Evolutionary conservation across 2,888 invertebrate genomes (phyloP).

Genomic region (Acanthosoma haemorrhoidale): DNA sequence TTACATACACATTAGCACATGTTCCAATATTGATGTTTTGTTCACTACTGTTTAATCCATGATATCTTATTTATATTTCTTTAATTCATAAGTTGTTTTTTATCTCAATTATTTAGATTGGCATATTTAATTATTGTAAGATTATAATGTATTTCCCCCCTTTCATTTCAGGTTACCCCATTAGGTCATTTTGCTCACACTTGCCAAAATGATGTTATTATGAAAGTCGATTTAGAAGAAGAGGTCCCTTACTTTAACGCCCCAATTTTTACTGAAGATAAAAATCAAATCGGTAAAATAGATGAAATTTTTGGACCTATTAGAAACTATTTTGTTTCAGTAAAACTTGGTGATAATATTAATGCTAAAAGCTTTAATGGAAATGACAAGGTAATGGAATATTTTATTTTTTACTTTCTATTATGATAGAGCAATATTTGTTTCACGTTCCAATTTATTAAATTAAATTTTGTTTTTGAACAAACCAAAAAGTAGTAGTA

Average conservation of each 20-base stretch:
- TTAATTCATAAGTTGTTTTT: no score
- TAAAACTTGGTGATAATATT: slow-evolving; percentile 86
- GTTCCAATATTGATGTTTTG: no score
- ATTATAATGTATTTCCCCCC: background rate
- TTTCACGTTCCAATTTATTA: no score
- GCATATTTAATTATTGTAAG: no score
- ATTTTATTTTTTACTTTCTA: no score
- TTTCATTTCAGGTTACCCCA: slow-evolving; percentile 57
- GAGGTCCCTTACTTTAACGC: slow-evolving; percentile 95
- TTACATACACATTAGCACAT: background rate
- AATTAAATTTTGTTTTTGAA: no score
- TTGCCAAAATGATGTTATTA: slow-evolving; percentile 90
- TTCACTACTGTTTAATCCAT: no score
- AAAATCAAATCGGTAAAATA: slow-evolving; percentile 95
- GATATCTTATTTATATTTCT: no score
- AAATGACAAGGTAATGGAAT: slow-evolving; percentile 60
- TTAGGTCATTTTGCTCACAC: slow-evolving; percentile 81
- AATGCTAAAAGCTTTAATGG: slow-evolving; percentile 85
- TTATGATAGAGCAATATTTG: no score
- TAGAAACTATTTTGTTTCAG: slow-evolving; percentile 91
- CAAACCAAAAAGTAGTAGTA: no score
- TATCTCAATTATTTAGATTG: no score
- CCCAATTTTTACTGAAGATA: slow-evolving; percentile 91
- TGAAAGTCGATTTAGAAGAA: slow-evolving; percentile 86
- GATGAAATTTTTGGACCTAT: slow-evolving; percentile 98